Conservation (phyloP, 1,140 invertebrate genomes). For the Lysiphlebus fabarum region DNA sequence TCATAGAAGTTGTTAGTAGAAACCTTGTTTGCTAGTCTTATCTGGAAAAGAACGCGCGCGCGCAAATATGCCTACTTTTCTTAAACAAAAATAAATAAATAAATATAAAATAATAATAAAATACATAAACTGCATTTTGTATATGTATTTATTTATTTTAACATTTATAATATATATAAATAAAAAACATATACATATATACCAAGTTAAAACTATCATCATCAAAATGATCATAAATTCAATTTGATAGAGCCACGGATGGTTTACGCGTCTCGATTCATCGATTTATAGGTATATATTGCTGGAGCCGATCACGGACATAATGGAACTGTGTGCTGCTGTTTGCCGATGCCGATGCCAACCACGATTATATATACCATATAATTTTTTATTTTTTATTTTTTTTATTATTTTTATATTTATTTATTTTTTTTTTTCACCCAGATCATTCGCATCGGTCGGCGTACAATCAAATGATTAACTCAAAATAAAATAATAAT, state of each 20-base stretch:
- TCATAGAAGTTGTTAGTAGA: constrained; percentile 23
- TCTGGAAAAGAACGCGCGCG: constrained; percentile 15
- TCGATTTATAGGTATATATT: constrained; percentile 23
- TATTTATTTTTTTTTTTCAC: not conserved
- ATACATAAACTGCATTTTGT: not conserved
- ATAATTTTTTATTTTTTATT: constrained; percentile 5
- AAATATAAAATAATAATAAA: constrained; percentile 4
- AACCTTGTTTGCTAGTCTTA: constrained; percentile 19
- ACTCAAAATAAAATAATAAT: too few relatives aligned
- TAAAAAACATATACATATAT: constrained; percentile 22
- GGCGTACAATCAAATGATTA: too few relatives aligned
- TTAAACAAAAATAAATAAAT: not conserved
- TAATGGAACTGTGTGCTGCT: constrained; percentile 12
- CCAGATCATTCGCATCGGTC: too few relatives aligned
- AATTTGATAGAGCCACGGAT: constrained; percentile 31
- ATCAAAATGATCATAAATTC: constrained; percentile 29
- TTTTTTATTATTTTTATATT: not conserved
- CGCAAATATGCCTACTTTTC: not conserved
- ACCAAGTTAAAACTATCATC: constrained; percentile 27
- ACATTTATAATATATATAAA: too few relatives aligned
- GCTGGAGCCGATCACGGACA: constrained; percentile 10
- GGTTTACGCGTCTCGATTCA: constrained; percentile 28
- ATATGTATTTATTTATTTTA: not conserved
- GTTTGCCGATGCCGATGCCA: not conserved
- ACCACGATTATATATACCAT: constrained; percentile 13